These are phyloP conservation scores for Danaus chrysippus DNA, from an alignment of 2,888 invertebrate genomes.

Conservation along the genomic window DNA sequence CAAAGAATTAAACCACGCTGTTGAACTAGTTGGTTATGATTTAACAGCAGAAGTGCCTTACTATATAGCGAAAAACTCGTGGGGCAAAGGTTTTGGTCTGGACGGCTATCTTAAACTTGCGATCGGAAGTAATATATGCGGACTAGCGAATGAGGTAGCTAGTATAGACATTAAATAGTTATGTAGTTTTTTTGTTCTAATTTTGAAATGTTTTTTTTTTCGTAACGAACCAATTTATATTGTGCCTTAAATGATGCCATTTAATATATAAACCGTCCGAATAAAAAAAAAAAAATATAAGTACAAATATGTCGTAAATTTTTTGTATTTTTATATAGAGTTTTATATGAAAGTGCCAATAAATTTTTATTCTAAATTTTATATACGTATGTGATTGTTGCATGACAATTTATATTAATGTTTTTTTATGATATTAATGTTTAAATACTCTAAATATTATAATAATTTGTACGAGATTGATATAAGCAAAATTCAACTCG, in stretches of 20 bases:
- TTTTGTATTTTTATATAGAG: slow-evolving; percentile 1
- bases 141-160: slow-evolving; percentile 86
- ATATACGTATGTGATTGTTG: neutral
- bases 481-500: neutral
- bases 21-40: slow-evolving; percentile 91
- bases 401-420: no score
- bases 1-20: slow-evolving; percentile 86
- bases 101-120: slow-evolving; percentile 87
- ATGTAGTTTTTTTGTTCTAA: no score
- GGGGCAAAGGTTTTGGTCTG: slow-evolving; percentile 88
- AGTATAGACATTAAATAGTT: slow-evolving; percentile 64
- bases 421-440: no score
- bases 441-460: no score
- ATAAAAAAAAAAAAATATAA: no score
- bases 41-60: slow-evolving; percentile 83
- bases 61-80: slow-evolving; percentile 92
- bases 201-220: no score
- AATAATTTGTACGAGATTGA: no score
- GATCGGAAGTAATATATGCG: slow-evolving; percentile 87
- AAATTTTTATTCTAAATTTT: neutral
- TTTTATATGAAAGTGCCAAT: neutral
- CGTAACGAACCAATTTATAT: no score
- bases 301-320: neutral
- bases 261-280: no score
- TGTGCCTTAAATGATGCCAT: no score